Percentiles rank a stretch among this genome's conserved stretches.
These are phyloP conservation scores for Scomber colias DNA, from an alignment of 2,113 vertebrate genomes.

Conservation along the genomic window DNA sequence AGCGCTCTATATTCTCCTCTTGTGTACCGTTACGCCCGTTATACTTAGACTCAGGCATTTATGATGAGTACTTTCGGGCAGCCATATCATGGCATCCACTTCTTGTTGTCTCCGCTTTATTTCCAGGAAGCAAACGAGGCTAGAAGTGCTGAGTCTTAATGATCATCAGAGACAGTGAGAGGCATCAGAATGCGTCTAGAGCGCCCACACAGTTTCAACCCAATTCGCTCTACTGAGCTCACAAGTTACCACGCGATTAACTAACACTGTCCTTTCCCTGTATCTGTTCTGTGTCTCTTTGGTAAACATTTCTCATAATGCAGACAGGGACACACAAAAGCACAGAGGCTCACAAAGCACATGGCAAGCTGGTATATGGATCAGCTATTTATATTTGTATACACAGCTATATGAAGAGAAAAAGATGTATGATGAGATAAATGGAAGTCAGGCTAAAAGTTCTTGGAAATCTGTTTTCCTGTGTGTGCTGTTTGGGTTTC, in stretches of 20 bases:
- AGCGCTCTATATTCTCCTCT: not conserved
- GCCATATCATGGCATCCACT: conserved; percentile 38
- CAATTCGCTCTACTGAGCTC: conserved; percentile 56
- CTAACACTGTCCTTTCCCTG: conserved; percentile 61
- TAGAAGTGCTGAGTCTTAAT: conserved; percentile 65
- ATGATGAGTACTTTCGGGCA: not conserved
- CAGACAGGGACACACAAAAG: conserved; percentile 22
- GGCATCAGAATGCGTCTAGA: conserved; percentile 52
- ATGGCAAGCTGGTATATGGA: not conserved
- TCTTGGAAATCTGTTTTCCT: conserved; percentile 34
- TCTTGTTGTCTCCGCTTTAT: conserved; percentile 37
- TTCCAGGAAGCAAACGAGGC: conserved; percentile 75
- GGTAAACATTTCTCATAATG: conserved; percentile 69
- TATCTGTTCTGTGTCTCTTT: conserved; percentile 24
- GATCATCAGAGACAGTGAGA: conserved; percentile 55
- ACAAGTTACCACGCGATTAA: conserved; percentile 55
- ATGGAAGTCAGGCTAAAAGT: not conserved
- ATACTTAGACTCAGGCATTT: not conserved
- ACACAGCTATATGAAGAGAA: not conserved
- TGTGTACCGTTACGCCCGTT: not conserved
- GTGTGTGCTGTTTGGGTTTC: conserved; percentile 11
- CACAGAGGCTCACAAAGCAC: not conserved
- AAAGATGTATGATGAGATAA: not conserved
- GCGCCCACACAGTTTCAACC: conserved; percentile 81
- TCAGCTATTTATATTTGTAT: not conserved